phyloP scores from a whole-genome alignment of 2,113 vertebrate genomes.

The Anhinga rufa region DNA sequence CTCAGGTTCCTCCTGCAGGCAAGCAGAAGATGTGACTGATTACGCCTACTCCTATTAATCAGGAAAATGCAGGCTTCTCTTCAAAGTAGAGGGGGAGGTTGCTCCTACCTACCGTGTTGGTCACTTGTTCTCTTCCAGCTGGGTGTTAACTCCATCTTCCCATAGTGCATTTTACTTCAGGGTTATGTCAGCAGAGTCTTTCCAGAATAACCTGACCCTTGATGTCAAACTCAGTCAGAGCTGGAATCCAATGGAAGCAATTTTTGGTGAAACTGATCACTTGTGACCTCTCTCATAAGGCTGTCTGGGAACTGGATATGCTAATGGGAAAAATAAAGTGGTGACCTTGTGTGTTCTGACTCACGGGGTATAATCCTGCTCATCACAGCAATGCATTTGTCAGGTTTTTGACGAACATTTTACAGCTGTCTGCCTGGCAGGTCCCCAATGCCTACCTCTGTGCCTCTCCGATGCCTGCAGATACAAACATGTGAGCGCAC shows the following conservation, averaged over 20 bases:
- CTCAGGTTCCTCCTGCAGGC: background rate
- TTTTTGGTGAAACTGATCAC: background rate
- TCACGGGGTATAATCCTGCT: background rate
- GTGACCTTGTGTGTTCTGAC: background rate
- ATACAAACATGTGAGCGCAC: background rate
- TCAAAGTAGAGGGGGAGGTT: background rate
- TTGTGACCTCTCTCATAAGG: background rate
- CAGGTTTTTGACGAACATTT: background rate
- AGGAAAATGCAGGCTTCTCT: background rate
- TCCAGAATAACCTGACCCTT: background rate
- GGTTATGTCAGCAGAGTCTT: background rate
- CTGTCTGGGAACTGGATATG: background rate
- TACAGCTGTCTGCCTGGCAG: background rate
- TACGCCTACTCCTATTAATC: background rate
- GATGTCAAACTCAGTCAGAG: background rate
- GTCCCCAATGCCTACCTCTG: background rate
- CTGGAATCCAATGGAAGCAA: background rate
- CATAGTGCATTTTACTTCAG: rapidly evolving
- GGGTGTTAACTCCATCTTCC: background rate
- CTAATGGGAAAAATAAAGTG: background rate
- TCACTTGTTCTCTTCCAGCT: background rate
- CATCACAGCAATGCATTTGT: background rate
- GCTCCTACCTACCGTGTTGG: rapidly evolving
- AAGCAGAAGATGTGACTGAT: background rate
- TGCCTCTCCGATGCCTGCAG: background rate